These are phyloP conservation scores for Ophiodon elongatus DNA, from an alignment of 2,113 vertebrate species.

Conservation along the genomic window DNA sequence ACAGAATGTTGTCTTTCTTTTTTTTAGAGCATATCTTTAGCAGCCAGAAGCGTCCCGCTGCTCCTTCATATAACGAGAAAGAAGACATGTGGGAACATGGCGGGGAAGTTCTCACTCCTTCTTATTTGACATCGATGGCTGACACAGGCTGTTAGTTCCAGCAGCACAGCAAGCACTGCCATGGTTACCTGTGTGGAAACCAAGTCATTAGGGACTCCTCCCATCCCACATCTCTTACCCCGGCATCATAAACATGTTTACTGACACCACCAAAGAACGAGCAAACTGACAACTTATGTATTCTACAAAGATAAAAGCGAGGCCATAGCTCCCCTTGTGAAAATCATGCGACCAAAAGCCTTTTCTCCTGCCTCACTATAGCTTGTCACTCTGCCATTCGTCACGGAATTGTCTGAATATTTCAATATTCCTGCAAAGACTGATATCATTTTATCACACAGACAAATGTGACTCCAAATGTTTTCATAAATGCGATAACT, in stretches of 20 bases:
- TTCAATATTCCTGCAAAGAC: background rate
- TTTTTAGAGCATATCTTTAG: conserved; percentile 9
- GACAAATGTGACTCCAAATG: background rate
- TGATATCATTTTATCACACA: background rate
- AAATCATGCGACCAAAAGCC: background rate
- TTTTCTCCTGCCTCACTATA: background rate
- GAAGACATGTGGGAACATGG: conserved; percentile 42
- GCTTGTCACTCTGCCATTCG: background rate
- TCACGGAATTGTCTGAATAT: background rate
- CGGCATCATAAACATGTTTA: conserved; percentile 78
- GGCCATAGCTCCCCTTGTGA: background rate
- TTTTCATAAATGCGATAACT: background rate
- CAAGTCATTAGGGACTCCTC: conserved; percentile 69
- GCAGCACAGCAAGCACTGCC: conserved; percentile 67
- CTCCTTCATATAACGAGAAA: conserved; percentile 14
- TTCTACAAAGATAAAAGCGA: background rate
- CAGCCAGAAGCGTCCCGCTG: conserved; percentile 14
- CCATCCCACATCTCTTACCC: conserved; percentile 31
- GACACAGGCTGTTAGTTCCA: conserved; percentile 55
- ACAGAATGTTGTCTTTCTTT: conserved; percentile 5
- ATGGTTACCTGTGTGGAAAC: conserved; percentile 81
- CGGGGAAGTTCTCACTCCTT: conserved; percentile 59
- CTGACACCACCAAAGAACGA: conserved; percentile 21
- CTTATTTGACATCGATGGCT: conserved; percentile 51
- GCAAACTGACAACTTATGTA: background rate